Base-by-base conservation (phyloP, 1,140 invertebrate species). In the Diploscapter pachys region DNA sequence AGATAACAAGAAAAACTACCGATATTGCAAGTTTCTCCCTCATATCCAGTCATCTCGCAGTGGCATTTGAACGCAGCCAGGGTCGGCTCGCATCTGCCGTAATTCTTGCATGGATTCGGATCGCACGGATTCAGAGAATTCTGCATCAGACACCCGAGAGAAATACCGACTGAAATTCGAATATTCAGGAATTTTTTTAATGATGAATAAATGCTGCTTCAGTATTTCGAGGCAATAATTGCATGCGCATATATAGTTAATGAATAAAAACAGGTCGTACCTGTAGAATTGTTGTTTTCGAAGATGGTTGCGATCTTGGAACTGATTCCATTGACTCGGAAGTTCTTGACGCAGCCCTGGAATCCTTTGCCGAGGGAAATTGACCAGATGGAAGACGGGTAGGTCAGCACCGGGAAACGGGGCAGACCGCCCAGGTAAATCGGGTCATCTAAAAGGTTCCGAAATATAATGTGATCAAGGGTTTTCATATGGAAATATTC, bases 21-120 rank as follows among this genome's bases (percentile, higher is more conserved):
- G 89, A 94, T 90, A 69, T 92, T 92, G 88, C 96, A 98, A 3
- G 91, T 95, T 0, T 93, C 91, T 57, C 96, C 96, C 0, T 91
- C 92, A 85, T 91, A 98, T 75, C 91, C 89, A 0, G 95, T 98
- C 4, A 89, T 89, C 5, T 93, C 91, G 86, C 96, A 99, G 86
- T 98, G 95, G 86, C 96, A 99, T 63, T 94, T 90, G 82, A 94
- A 95, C 77, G 95, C 89, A 87, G 97, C 96, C 94, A 95, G 97
- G 4, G 95, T 96, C 86, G 97, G 94, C 9, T 90, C 87, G 87
- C 96, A 99, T 52, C 89, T 87, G 9, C 94, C 95, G 13, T 91
- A 91, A 84, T 98, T 94, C 85, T 94, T 90, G 85, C 96, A 99
- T 0, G 95, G 93, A 76, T 93, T 92, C 3, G 91, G 91, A 31